Evolutionary conservation across 2,888 invertebrate species (phyloP).

Genomic region (Agrochola circellaris): DNA sequence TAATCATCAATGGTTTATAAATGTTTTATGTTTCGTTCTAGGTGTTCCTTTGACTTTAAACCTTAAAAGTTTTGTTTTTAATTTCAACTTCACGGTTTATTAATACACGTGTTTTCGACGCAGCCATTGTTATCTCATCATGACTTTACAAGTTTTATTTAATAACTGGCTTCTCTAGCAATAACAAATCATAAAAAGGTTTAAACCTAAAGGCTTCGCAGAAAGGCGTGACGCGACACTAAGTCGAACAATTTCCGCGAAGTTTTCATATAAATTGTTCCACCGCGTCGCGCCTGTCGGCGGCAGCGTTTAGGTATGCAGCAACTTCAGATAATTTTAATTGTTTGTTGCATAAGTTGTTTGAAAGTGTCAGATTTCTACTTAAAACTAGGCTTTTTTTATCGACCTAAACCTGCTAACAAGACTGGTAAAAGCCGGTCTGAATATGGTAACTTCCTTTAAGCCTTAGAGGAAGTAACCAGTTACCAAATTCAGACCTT

Average conservation of each 20-base stretch:
- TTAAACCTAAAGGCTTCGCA: no score
- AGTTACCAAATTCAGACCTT: no score
- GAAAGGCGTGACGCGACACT: no score
- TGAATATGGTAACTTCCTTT: neutral
- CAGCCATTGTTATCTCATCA: neutral
- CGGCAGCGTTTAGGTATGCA: neutral
- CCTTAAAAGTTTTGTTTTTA: neutral
- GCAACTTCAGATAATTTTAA: neutral
- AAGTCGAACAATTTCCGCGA: no score
- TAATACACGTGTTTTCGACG: neutral
- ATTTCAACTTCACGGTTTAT: neutral
- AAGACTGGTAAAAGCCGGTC: neutral
- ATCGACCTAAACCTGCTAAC: neutral
- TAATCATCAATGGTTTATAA: no score
- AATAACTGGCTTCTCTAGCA: neutral
- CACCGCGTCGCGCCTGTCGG: no score
- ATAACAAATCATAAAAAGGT: neutral
- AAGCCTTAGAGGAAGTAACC: neutral
- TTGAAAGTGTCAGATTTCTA: neutral
- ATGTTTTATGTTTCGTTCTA: neutral
- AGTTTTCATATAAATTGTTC: no score
- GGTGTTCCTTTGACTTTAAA: neutral
- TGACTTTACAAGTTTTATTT: conserved; percentile 18
- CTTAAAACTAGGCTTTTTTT: neutral
- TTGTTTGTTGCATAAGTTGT: neutral